These are phyloP conservation scores for Mimas tiliae DNA, from an alignment of 2,888 invertebrate genomes.

Conservation along the genomic window DNA sequence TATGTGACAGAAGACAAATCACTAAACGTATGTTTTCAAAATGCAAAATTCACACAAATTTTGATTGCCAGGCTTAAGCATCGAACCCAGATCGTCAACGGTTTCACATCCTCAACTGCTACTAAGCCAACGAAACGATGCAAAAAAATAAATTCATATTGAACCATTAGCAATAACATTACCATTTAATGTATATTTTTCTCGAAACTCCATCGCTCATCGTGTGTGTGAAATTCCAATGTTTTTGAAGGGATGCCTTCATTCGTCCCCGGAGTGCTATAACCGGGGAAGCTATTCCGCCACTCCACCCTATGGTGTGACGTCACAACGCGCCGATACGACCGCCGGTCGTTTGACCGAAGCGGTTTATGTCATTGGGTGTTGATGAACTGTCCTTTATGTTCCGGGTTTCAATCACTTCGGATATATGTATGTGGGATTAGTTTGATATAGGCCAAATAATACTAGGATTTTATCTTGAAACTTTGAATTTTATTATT, in stretches of 20 bases:
- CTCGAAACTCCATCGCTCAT: neutral
- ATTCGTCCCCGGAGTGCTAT: neutral
- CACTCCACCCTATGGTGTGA: neutral
- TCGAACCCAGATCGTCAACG: too few species aligned
- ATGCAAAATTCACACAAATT: too few species aligned
- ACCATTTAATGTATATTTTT: neutral
- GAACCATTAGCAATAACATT: neutral
- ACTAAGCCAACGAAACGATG: neutral
- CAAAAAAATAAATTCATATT: constrained; percentile 7
- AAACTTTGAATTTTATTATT: too few species aligned
- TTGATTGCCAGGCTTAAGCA: too few species aligned
- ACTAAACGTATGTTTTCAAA: too few species aligned
- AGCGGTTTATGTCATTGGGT: neutral
- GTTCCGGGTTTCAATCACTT: too few species aligned
- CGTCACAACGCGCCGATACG: neutral
- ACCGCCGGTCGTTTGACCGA: neutral
- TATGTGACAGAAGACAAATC: too few species aligned
- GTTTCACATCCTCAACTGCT: neutral
- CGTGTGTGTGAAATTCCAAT: neutral
- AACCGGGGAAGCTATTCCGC: neutral
- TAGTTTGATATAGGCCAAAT: too few species aligned
- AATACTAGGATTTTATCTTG: too few species aligned
- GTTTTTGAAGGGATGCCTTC: constrained; percentile 7
- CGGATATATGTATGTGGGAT: too few species aligned
- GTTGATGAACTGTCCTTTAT: neutral